phyloP scores from a whole-genome alignment of 2,797 vertebrate species.

The Galago senegalensis region DNA sequence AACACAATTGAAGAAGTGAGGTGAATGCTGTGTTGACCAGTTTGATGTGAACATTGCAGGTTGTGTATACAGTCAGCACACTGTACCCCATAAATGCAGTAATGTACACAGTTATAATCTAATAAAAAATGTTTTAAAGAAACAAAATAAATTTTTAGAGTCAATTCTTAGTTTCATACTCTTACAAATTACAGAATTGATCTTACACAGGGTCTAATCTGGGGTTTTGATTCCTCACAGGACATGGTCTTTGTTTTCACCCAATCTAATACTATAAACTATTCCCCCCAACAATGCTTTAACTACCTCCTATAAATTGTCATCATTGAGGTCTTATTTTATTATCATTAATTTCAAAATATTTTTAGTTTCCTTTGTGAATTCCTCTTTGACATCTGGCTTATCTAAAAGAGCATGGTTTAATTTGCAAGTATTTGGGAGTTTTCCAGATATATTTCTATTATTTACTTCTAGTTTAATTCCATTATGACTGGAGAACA shows the following conservation, averaged over 20 bases:
- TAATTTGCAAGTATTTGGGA: constrained; percentile 36
- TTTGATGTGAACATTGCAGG: too few relatives aligned
- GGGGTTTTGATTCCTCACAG: neutral
- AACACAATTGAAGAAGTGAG: too few relatives aligned
- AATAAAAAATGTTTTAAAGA: too few relatives aligned
- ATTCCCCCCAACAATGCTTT: neutral
- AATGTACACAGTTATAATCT: too few relatives aligned
- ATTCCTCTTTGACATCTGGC: neutral
- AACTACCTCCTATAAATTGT: neutral
- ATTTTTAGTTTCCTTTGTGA: neutral
- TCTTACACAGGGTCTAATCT: neutral
- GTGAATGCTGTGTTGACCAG: too few relatives aligned
- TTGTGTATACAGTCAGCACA: too few relatives aligned
- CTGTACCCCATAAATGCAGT: too few relatives aligned
- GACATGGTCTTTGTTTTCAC: neutral
- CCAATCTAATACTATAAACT: neutral
- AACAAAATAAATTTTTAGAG: neutral
- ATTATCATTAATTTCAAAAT: constrained; percentile 25
- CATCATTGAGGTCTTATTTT: neutral
- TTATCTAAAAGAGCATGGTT: constrained; percentile 30
- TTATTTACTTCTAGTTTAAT: constrained; percentile 51
- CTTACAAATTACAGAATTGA: neutral
- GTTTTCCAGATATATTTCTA: constrained; percentile 23
- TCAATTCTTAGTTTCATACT: neutral
- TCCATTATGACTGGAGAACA: neutral